Evolutionary conservation across 2,113 vertebrate genomes (phyloP), one percentile per base, ranked within the genome.

Genomic region (Eclectus roratus): DNA sequence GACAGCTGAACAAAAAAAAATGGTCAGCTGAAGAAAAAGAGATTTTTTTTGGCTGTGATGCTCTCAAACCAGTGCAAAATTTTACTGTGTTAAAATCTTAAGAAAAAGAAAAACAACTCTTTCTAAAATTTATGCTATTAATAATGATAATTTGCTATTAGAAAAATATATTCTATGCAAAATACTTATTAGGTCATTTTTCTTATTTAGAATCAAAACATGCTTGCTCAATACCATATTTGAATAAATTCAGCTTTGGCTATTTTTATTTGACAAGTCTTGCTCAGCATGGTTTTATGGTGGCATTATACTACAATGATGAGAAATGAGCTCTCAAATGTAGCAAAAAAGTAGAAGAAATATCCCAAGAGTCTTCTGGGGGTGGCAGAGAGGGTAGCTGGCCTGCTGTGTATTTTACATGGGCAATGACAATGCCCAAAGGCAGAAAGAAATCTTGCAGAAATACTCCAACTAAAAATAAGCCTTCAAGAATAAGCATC

Each of bases 391-490:
- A 41, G 41, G 46, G 9, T 43, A 53, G 21, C 10, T 80, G 17
- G 10, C 41, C 37, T 84, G 29, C 46, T 19, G 31, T 39, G 6
- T 50, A 17, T 43, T 79, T 31, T 72, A 81, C 52, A 52, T 47
- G 41, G 56, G 13, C 79, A 93, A 70, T 61, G 65, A 89, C 52
- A 95, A 37, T 23, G 12, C 56, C 33, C 65, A 91, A 91, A 85
- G 68, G 33, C 69, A 92, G 39, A 82, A 86, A 82, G 21, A 92
- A 91, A 73, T 63, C 17, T 81, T 93, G 24, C 39, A 86, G 76
- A 89, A 95, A 80, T 81, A 37, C n/a, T 93, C 29, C 47, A 53
- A 13, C 63, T 88, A 46, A 86, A 77, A 94, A 93, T 35, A 89
- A 80, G 0, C 15, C 31, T 90, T 96, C 29, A 74, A 85, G 61